A percentile compares a stretch with the other conserved stretches of the same genome.
phyloP scores from a whole-genome alignment of 2,113 vertebrate species.

The Chaenogobius annularis region DNA sequence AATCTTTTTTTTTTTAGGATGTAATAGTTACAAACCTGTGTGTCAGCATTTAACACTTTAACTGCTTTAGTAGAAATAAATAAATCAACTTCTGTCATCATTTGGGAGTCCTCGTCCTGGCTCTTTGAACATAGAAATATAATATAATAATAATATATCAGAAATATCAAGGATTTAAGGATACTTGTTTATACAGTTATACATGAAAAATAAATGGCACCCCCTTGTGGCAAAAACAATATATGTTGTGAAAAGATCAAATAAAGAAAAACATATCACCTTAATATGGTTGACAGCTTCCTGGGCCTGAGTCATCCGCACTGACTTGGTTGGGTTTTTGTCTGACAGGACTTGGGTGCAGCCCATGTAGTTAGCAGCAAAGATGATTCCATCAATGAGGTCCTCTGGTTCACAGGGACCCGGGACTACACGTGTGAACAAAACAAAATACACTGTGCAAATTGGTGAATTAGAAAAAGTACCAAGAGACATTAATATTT shows the following conservation, averaged over 20 bases:
- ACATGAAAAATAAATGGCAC: constrained; percentile 35
- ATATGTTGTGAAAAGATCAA: background rate
- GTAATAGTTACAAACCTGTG: constrained; percentile 81
- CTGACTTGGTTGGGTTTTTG: constrained; percentile 94
- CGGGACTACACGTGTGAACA: constrained; percentile 80
- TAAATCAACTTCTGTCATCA: constrained; percentile 93
- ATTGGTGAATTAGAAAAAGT: background rate
- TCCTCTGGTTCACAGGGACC: constrained; percentile 98
- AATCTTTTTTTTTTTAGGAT: background rate
- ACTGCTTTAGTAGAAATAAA: constrained; percentile 99
- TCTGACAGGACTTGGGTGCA: constrained; percentile 95
- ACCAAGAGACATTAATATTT: background rate
- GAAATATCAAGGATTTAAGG: background rate
- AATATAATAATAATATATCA: background rate
- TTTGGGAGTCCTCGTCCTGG: constrained; percentile 89
- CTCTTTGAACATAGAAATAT: constrained; percentile 69
- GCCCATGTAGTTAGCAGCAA: constrained; percentile 97
- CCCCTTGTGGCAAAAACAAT: constrained; percentile 40
- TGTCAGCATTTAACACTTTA: constrained; percentile 97
- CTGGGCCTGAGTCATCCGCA: constrained; percentile 96
- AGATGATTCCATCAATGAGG: constrained; percentile 98
- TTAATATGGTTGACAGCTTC: constrained; percentile 95
- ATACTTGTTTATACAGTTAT: too few species aligned
- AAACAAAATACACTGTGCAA: constrained; percentile 4
- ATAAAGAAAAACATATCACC: constrained; percentile 70